Base-by-base conservation (phyloP, 2,888 invertebrate genomes). In the Rhopalosiphum nymphaeae region DNA sequence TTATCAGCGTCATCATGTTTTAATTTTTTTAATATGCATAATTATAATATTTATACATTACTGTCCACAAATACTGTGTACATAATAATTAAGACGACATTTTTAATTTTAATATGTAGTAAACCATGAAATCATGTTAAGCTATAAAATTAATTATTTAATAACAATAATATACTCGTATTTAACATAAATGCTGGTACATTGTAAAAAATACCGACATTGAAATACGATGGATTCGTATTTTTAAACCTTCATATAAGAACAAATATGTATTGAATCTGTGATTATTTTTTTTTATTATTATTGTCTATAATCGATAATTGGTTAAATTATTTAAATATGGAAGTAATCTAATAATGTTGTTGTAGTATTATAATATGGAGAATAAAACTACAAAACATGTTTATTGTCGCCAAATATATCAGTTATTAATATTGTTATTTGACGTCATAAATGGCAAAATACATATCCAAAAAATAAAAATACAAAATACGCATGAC, bases 401-500 rank as follows among this genome's bases (percentile, higher is more conserved):
- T 21, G n/a, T n/a, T 67, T 36, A n/a, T 67, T 67, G 21, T 1
- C 21, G n/a, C 16, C n/a, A 53, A 53, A 61, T 67, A 67, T 67
- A 16, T 67, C 67, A 16, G 67, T 67, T 67, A 67, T 67, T 67
- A 67, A 67, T 78, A 36, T 78, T 36, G 78, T 36, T 36, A 9
- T 21, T 42, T 78, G 36, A 36, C 78, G 21, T 36, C 36, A 2
- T 36, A 36, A 36, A 78, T 78, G 36, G 9, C 3, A 78, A 78
- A 78, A 78, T 36, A 9, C 11, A 29, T n/a, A 86, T 46, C 46
- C 29, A n/a, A 86, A 46, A 29, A 86, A 44, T 7, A 86, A 46
- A 49, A 29, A 46, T 46, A 49, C n/a, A 86, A 86, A 86, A 86
- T 86, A 86, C n/a, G 36, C 21, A n/a, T n/a, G 87, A 49, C 87